Base-by-base conservation (phyloP, 2,888 invertebrate species). In the Octodonta nipae region DNA sequence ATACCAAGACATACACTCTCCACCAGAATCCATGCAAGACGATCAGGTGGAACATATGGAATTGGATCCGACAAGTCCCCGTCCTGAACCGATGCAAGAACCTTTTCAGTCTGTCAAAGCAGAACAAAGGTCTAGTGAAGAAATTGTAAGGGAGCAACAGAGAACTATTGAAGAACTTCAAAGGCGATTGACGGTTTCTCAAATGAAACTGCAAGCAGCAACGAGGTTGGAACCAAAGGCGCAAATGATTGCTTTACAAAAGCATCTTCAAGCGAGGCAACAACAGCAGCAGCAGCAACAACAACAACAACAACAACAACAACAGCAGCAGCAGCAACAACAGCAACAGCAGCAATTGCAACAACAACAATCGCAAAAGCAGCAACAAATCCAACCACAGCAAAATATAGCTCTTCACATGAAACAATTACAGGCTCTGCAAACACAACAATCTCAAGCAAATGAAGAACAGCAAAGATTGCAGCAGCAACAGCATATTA, bases 141-240 rank as follows among this genome's bases (percentile, higher is more conserved):
- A 85, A 47, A 74, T 85, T 37, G 77, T 87, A 32, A 72, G 76
- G 38, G 84, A 86, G 50, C 89, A 91, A 56, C 78, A 81, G 50
- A 73, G 83, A 32, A 80, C 83, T 59, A 92, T 92, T 45, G 84
- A 87, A 51, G 86, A 88, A 51, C 65, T 91, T 27, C 85, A 89
- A 56, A 65, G 86, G 2, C 83, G 86, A 51, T 55, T 86, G 43
- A 78, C 80, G 37, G 73, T 78, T 42, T 83, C 82, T 1, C 78
- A 85, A 38, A 73, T 79, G 45, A 82, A 84, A 53, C 56, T 84
- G 41, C 78, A 82, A 49, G 75, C 75, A 41, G 71, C 74, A 26
- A 56, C 60, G 1, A 40, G 58, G 26, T 43, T 49, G 2, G 60
- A 61, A 37, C 60, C 60, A 0, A 61, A 59, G 42, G 54, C 56